Conservation (phyloP, 2,797 vertebrate genomes). For the Channa striata region DNA sequence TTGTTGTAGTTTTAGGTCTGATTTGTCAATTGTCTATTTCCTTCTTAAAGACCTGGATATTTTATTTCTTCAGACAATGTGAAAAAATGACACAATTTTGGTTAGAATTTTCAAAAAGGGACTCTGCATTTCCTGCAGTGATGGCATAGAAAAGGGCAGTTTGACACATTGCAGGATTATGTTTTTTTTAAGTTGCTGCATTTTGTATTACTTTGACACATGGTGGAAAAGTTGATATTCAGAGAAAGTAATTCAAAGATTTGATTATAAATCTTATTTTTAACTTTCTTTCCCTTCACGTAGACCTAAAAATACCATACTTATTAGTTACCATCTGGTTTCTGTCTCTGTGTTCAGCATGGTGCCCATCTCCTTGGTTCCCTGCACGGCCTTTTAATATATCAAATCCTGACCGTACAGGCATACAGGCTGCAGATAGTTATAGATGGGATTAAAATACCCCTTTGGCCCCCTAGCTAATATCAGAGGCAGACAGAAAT, state of each 20-base stretch:
- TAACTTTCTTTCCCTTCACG: background rate
- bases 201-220: background rate
- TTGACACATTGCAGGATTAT: background rate
- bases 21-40: background rate
- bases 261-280: background rate
- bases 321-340: constrained; percentile 30
- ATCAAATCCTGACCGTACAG: constrained; percentile 49
- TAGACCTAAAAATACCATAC: background rate
- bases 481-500: constrained; percentile 63
- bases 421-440: constrained; percentile 59
- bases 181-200: background rate
- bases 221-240: background rate
- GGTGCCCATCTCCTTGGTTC: constrained; percentile 32
- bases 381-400: constrained; percentile 55
- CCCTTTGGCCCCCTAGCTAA: constrained; percentile 66
- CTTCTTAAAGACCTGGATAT: background rate
- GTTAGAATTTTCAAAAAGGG: no score
- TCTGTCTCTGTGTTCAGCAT: constrained; percentile 41
- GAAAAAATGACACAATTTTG: no score
- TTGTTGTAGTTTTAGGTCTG: constrained; percentile 13
- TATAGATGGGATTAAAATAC: constrained; percentile 68
- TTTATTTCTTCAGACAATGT: background rate
- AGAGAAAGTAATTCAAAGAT: background rate
- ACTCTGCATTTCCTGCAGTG: no score
- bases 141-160: no score